Percentiles rank a stretch among this genome's conserved stretches.
Evolutionary conservation across 2,888 invertebrate genomes (phyloP).

Genomic region (Lithophane socia): DNA sequence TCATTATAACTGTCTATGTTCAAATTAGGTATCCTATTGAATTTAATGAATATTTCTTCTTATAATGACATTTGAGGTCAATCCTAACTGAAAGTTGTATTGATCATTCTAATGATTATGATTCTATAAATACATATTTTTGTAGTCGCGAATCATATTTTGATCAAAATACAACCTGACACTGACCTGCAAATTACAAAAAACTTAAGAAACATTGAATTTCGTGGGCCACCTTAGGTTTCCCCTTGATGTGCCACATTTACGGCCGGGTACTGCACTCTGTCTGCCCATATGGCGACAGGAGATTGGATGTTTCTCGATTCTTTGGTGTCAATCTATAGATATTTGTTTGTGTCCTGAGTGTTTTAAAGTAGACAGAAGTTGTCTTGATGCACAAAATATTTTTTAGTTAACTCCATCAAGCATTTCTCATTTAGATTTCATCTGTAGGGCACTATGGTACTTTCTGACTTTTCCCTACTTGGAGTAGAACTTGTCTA

Average conservation of each 20-base stretch:
- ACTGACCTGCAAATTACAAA: not conserved
- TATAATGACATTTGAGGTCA: not conserved
- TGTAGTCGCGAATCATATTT: not conserved
- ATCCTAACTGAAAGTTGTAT: not conserved
- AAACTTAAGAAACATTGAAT: not conserved
- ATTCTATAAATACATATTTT: no score
- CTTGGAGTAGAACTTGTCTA: conserved; percentile 1
- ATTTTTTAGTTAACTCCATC: conserved; percentile 37
- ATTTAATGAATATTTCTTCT: not conserved
- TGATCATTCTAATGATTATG: no score
- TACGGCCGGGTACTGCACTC: conserved; percentile 1
- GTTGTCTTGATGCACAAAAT: conserved; percentile 61
- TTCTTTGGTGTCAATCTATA: conserved; percentile 54
- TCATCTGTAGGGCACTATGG: conserved; percentile 5
- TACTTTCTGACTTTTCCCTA: not conserved
- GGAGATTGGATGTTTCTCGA: conserved; percentile 39
- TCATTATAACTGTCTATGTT: no score
- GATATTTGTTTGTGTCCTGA: conserved; percentile 51
- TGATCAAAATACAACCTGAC: not conserved
- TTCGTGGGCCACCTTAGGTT: not conserved
- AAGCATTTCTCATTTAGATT: conserved; percentile 52
- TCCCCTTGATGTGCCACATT: not conserved
- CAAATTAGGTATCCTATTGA: not conserved
- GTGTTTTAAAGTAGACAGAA: conserved; percentile 52
- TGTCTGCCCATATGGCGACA: conserved; percentile 26